A percentile compares a stretch with the other conserved stretches of the same genome.
Conservation (phyloP, 2,888 invertebrate species). For the Hyles lineata region DNA sequence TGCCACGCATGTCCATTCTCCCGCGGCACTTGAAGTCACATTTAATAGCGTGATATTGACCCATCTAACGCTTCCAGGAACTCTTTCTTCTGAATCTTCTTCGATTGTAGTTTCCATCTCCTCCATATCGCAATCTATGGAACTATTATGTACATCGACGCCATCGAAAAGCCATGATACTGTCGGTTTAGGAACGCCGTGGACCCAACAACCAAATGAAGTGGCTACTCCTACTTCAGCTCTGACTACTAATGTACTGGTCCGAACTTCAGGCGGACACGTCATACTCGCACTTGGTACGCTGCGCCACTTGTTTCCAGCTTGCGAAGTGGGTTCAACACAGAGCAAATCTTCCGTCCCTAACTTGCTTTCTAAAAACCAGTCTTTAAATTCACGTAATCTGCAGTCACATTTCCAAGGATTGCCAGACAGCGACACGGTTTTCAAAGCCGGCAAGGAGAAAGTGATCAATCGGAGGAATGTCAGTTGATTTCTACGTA, state of each 20-base stretch:
- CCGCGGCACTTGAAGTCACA: slow-evolving; percentile 92
- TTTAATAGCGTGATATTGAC: slow-evolving; percentile 93
- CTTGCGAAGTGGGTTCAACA: slow-evolving; percentile 88
- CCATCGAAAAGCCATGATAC: slow-evolving; percentile 94
- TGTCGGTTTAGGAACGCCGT: slow-evolving; percentile 93
- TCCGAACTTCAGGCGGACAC: slow-evolving; percentile 90
- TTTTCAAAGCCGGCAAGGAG: slow-evolving; percentile 91
- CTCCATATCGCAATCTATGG: slow-evolving; percentile 79
- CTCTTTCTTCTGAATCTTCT: slow-evolving; percentile 74
- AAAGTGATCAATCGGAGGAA: slow-evolving; percentile 84
- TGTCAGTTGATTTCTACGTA: slow-evolving; percentile 92
- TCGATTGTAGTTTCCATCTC: slow-evolving; percentile 74
- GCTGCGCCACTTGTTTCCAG: slow-evolving; percentile 90
- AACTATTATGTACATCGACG: slow-evolving; percentile 74
- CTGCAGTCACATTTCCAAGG: slow-evolving; percentile 96
- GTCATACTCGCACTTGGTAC: slow-evolving; percentile 91
- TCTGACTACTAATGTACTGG: slow-evolving; percentile 85
- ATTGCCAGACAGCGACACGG: slow-evolving; percentile 92
- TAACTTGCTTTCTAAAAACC: slow-evolving; percentile 92
- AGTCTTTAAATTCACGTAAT: slow-evolving; percentile 91
- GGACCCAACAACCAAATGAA: slow-evolving; percentile 91
- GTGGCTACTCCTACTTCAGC: slow-evolving; percentile 93
- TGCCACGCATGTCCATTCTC: slow-evolving; percentile 93
- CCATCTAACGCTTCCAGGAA: slow-evolving; percentile 86
- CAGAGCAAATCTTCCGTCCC: slow-evolving; percentile 90